Evolutionary conservation across 1,140 invertebrate genomes (phyloP), one percentile per base, ranked within the genome.

Genomic region (Geopemphigus sp.): DNA sequence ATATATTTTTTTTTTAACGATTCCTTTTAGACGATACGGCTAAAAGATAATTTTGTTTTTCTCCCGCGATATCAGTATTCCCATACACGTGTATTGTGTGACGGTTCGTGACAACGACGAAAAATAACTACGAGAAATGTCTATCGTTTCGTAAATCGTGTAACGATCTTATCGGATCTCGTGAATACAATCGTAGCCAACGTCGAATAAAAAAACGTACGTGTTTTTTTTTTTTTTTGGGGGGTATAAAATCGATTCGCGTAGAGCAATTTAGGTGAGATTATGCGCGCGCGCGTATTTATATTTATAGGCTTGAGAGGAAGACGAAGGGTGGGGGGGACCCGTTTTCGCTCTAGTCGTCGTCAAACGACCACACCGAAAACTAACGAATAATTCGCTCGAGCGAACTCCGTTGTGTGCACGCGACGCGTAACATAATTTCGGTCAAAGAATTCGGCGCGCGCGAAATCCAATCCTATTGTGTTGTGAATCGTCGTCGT

Each of bases 381-480:
- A 61, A 78, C 24, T 68, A 47, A 50, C 57, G 6, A 63, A 63
- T 78, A 50, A 78, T 76, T 22, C 73, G 73, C 17, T 10, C 15
- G 56, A 47, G 11, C 32, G 45, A 59, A 76, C 39, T 22, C 56
- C n/a, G n/a, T n/a, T 22, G 39, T 66, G 39, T 12, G 47, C 14
- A 26, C 11, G 14, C 45, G n/a, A 68, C 19, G 15, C 24, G n/a
- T 56, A 73, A 29, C 57, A 63, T 63, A 15, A 5, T 78, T 61
- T 78, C 14, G 74, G 74, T 17, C 24, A 19, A 78, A 78, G 74
- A 78, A 78, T 78, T 78, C 24, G 57, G 56, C 61, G 74, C 74
- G 56, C 61, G 74, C 74, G 74, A 78, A 78, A 61, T 61, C 17
- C 45, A 47, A 59, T 50, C 39, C 74, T 61, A 78, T 78, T 78